These are phyloP conservation scores for Platalea minor DNA, from an alignment of 2,797 vertebrate genomes.

Conservation along the genomic window DNA sequence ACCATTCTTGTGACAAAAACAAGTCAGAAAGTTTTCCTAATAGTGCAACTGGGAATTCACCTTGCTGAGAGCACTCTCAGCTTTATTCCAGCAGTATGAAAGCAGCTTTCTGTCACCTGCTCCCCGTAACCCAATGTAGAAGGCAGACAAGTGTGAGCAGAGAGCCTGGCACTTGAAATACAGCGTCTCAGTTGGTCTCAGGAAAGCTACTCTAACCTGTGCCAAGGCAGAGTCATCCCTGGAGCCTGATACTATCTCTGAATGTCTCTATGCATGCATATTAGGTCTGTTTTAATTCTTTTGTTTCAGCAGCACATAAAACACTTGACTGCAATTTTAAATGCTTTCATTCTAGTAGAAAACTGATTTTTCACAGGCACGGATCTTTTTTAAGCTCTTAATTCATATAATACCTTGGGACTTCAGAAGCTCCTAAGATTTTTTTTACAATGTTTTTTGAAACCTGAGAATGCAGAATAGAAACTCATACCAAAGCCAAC, in stretches of 20 bases:
- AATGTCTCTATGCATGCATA: not conserved
- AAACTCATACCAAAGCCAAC: not conserved
- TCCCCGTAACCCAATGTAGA: not conserved
- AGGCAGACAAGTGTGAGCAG: not conserved
- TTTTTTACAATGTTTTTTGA: not conserved
- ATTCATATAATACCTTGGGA: not conserved
- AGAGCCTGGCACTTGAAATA: not conserved
- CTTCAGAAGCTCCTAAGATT: not conserved
- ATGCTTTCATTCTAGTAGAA: not conserved
- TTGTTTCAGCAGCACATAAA: conserved; percentile 21
- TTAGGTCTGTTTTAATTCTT: not conserved
- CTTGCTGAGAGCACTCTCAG: not conserved
- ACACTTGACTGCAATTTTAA: not conserved
- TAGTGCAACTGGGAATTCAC: not conserved
- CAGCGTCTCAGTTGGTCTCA: not conserved
- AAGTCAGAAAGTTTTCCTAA: not conserved
- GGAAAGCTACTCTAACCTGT: not conserved
- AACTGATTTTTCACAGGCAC: not conserved
- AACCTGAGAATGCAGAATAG: not conserved
- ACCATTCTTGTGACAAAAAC: not conserved
- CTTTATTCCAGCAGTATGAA: not conserved
- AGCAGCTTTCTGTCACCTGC: not conserved
- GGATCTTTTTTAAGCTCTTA: not conserved
- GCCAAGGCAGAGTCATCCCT: conserved; percentile 3
- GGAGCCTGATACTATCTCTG: not conserved